Base-by-base conservation (phyloP, 2,113 vertebrate species). In the Psophia crepitans region DNA sequence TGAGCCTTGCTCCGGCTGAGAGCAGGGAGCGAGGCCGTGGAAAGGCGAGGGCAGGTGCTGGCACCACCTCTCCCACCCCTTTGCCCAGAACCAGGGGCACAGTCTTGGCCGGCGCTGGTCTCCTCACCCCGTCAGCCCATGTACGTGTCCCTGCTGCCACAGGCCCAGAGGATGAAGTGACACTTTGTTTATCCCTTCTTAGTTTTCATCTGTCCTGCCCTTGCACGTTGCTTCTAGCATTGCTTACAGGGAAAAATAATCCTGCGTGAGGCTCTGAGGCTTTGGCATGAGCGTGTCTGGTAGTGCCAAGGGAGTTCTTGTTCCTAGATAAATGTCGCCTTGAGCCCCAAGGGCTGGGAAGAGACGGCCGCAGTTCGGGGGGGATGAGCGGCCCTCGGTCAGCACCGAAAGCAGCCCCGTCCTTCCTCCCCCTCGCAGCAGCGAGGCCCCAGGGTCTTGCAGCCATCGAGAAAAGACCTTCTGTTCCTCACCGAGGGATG, bases 171-270 rank as follows among this genome's bases (percentile, higher is more conserved):
- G 30, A 60, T 83, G 71, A 35, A 54, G 73, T 74, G 84, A 63
- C 80, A 46, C 92, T 93, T 96, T 90, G 73, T 68, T 95, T 80
- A 84, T 87, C 87, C 84, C 86, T 53, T 84, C 93, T 92, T 78
- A 33, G 73, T 71, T 92, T 68, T 82, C 89, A 27, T 41, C 28
- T 49, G 64, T 89, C 94, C 87, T 84, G 82, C 49, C 93, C 93
- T 90, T 17, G n/a, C 54, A 83, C 18, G 1, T 87, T 61, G 71
- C 95, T 93, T 26, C 60, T 90, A 63, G 90, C 75, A 8, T 65
- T 44, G 68, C 91, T 49, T 87, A 23, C 93, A 39, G 90, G 83
- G 89, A 41, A 77, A 74, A 76, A 54, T 63, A 83, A 95, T 84
- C 89, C 91, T 74, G 76, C n/a, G 5, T 15, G 73, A 91, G 83